Evolutionary conservation across 53 echinoderm and acorn worm genomes (phyloP).

Genomic region (Apostichopus leukothele): DNA sequence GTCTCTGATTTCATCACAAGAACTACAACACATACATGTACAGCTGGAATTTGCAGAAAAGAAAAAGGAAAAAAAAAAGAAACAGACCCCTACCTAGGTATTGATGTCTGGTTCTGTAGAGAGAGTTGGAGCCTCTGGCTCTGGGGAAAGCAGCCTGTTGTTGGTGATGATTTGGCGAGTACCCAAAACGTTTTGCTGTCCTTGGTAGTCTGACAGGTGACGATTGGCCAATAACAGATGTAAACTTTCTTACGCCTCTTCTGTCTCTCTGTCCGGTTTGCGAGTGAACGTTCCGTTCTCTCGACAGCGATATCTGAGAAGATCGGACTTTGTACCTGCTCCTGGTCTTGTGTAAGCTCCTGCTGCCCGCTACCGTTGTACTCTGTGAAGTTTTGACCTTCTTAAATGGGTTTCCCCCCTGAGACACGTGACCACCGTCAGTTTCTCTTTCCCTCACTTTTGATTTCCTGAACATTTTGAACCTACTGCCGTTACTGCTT

Average conservation of each 20-base stretch:
- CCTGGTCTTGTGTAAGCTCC: slow-evolving; percentile 26
- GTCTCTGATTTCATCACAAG: too few species aligned
- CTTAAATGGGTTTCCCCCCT: not conserved
- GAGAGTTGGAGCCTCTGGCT: not conserved
- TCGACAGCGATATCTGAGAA: not conserved
- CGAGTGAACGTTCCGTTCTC: not conserved
- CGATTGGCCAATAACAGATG: not conserved
- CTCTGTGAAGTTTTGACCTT: not conserved
- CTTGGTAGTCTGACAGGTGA: not conserved
- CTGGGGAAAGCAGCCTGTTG: not conserved
- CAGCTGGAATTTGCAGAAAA: too few species aligned
- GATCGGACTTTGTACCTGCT: slow-evolving; percentile 25
- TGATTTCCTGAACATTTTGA: not conserved
- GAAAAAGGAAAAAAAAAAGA: too few species aligned
- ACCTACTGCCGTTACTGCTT: not conserved
- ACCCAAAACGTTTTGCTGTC: not conserved
- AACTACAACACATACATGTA: too few species aligned
- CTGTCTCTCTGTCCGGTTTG: not conserved
- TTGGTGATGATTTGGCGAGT: not conserved
- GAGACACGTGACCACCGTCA: not conserved
- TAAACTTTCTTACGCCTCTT: not conserved
- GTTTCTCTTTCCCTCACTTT: not conserved
- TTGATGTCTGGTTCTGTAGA: not conserved
- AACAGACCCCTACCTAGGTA: not conserved
- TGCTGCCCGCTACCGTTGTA: not conserved